Conservation (phyloP, 1,140 invertebrate genomes). For the Lanistes nyassanus region DNA sequence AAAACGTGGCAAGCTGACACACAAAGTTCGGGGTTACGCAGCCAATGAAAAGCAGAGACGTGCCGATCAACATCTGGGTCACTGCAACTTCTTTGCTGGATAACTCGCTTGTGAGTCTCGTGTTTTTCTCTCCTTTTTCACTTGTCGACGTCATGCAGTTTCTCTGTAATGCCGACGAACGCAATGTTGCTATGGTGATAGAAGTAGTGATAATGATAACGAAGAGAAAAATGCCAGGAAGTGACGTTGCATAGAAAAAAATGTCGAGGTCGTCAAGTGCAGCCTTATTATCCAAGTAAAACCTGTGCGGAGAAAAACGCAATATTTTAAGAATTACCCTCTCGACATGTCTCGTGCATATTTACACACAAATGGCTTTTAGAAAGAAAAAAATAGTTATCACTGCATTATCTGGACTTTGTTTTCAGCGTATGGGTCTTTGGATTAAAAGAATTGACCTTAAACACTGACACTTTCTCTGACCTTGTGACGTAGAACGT, state of each 20-base stretch:
- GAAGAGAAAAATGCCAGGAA: not conserved
- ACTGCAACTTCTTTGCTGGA: no score
- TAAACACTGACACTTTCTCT: no score
- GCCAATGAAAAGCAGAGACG: not conserved
- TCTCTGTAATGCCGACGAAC: not conserved
- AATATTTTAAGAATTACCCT: no score
- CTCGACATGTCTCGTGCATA: no score
- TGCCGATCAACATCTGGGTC: not conserved
- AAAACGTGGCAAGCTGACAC: constrained; percentile 9
- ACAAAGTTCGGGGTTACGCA: not conserved
- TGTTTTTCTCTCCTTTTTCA: no score
- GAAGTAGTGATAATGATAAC: not conserved
- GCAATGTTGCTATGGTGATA: not conserved
- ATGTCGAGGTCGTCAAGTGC: not conserved
- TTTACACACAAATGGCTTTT: no score
- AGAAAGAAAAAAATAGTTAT: no score
- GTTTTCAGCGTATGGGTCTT: no score
- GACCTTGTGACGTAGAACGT: no score
- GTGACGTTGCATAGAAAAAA: not conserved
- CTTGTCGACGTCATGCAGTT: not conserved
- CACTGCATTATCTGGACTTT: no score
- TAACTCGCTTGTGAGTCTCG: no score
- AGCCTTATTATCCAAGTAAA: not conserved
- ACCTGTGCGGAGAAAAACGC: not conserved
- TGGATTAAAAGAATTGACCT: no score